These are phyloP conservation scores for Sciurus carolinensis DNA, from an alignment of 2,797 vertebrate species.

Conservation along the genomic window DNA sequence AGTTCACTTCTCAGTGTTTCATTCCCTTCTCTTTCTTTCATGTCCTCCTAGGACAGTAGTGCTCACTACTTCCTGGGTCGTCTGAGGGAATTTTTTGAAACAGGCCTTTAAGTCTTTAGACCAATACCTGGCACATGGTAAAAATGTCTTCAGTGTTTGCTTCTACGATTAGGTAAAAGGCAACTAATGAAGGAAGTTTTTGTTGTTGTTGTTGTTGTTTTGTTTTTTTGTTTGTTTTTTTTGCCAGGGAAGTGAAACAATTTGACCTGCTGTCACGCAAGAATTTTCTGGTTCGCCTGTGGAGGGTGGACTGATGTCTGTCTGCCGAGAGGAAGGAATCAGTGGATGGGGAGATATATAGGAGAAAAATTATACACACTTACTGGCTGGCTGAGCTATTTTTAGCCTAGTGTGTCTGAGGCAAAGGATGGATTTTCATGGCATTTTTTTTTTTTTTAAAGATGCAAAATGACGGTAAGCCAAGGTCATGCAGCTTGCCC, in stretches of 20 bases:
- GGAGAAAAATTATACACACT: conserved; percentile 68
- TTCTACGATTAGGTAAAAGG: background rate
- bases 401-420: conserved; percentile 78
- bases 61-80: background rate
- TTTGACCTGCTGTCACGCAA: background rate
- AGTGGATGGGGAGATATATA: conserved; percentile 42
- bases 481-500: conserved; percentile 59
- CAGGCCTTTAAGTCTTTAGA: background rate
- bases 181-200: background rate
- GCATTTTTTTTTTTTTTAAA: conserved; percentile 66
- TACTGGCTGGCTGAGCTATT: conserved; percentile 77
- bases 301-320: background rate
- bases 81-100: background rate
- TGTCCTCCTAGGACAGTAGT: background rate
- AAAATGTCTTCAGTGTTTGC: background rate
- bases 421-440: conserved; percentile 77
- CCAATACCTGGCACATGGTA: background rate
- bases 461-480: conserved; percentile 69
- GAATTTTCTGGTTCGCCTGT: background rate
- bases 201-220: background rate
- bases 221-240: too few species aligned
- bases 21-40: background rate
- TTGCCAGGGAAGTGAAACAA: background rate
- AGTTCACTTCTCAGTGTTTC: background rate
- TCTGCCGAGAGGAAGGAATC: conserved; percentile 25